phyloP scores from a whole-genome alignment of 2,888 invertebrate species.

The Tipula lateralis region DNA sequence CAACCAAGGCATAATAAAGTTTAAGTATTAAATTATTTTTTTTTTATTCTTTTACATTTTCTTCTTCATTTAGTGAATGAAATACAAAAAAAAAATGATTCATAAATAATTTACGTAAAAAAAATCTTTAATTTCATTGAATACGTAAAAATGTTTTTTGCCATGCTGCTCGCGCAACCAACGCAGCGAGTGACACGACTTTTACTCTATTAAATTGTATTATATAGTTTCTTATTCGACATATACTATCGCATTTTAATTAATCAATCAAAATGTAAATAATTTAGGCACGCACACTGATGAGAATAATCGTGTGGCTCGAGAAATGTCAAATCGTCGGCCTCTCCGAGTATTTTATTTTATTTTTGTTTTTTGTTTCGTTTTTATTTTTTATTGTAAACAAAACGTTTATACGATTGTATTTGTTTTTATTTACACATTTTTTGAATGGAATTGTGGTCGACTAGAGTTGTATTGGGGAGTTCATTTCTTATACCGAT shows the following conservation, averaged over 20 bases:
- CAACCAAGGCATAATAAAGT: neutral
- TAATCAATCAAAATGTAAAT: neutral
- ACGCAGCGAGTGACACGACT: neutral
- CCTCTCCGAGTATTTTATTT: neutral
- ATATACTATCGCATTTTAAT: neutral
- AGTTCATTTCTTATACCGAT: neutral
- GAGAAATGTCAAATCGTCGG: neutral
- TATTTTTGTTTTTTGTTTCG: too few species aligned
- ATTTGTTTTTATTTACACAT: neutral
- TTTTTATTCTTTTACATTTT: neutral
- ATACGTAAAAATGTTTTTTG: neutral
- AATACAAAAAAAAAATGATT: neutral
- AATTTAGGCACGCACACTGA: neutral
- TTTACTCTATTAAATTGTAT: neutral
- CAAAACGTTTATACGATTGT: neutral
- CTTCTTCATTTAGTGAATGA: neutral
- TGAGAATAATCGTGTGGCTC: neutral
- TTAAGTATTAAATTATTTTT: neutral
- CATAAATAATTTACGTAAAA: constrained; percentile 24
- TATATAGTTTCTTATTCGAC: neutral
- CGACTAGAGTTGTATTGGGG: neutral
- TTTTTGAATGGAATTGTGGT: constrained; percentile 24
- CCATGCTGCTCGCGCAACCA: neutral
- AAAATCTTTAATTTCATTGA: constrained; percentile 15
- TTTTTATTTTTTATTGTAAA: constrained; percentile 3